Conservation (phyloP, 2,888 invertebrate genomes). For the Tetrapedia diversipes region DNA sequence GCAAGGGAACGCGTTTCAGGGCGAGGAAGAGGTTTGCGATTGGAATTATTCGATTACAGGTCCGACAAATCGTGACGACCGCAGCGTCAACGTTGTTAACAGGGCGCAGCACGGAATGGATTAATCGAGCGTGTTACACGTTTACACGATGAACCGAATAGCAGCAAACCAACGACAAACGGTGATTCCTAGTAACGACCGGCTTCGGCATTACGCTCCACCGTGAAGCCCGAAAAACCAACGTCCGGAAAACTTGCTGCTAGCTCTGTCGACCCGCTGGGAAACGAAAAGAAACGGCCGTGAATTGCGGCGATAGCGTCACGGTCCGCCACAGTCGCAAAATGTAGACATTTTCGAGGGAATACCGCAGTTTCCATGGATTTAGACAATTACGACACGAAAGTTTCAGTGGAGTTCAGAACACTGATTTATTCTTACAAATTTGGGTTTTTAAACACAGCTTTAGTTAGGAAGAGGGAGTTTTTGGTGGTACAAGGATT, state of each 20-base stretch:
- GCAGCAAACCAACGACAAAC: conserved; percentile 57
- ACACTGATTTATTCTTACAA: no score
- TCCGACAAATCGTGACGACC: conserved; percentile 62
- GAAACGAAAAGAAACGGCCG: no score
- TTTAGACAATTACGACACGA: no score
- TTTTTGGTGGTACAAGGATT: no score
- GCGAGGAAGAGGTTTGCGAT: conserved; percentile 14
- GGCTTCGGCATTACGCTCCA: conserved; percentile 14
- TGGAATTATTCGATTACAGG: conserved; percentile 54
- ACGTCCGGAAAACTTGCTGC: conserved; percentile 36
- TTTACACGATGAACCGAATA: conserved; percentile 63
- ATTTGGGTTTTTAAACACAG: no score
- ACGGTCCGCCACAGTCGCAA: no score
- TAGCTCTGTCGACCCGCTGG: no score
- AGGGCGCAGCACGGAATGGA: conserved; percentile 49
- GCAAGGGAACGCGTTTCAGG: not conserved
- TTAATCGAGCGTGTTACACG: conserved; percentile 71
- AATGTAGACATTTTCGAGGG: no score
- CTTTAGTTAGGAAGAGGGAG: no score
- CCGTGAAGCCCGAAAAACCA: conserved; percentile 45
- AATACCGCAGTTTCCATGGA: no score
- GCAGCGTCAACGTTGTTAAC: conserved; percentile 67
- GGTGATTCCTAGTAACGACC: conserved; percentile 60
- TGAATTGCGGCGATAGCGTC: no score
- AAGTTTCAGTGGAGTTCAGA: no score